Evolutionary conservation across 1,140 invertebrate species (phyloP).

Genomic region (Chelonus insularis): DNA sequence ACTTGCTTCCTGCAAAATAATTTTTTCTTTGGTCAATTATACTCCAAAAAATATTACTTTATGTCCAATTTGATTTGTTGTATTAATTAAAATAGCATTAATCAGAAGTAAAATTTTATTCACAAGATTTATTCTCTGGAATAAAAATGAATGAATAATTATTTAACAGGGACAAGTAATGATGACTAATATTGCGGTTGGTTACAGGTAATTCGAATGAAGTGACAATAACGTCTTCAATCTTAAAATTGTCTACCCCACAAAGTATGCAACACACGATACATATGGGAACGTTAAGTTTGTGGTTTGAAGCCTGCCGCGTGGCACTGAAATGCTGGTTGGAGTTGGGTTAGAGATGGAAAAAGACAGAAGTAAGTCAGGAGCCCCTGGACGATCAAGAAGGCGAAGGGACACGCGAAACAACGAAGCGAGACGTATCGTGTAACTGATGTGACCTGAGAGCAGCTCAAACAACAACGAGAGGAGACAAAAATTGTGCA

Average conservation of each 20-base stretch:
- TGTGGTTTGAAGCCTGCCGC: constrained; percentile 59
- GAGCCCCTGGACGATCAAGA: neutral
- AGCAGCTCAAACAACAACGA: constrained; percentile 29
- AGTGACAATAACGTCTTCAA: neutral
- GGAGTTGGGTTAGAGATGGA: neutral
- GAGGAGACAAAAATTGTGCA: constrained; percentile 28
- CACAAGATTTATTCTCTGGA: too few species aligned
- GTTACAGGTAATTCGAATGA: neutral
- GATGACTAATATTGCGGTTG: neutral
- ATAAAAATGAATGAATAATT: constrained; percentile 15
- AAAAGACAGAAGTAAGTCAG: constrained; percentile 12
- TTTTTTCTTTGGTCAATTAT: neutral
- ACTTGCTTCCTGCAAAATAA: neutral
- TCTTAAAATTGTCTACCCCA: constrained; percentile 36
- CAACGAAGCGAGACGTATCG: constrained; percentile 30
- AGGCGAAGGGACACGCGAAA: constrained; percentile 26
- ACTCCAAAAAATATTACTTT: too few species aligned
- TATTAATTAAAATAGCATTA: too few species aligned
- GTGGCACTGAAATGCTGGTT: constrained; percentile 35
- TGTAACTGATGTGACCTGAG: constrained; percentile 38
- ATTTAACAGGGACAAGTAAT: constrained; percentile 36
- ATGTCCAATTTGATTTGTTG: too few species aligned
- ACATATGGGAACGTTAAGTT: constrained; percentile 60
- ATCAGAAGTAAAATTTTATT: too few species aligned
- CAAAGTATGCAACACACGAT: constrained; percentile 57